These are phyloP conservation scores for Trididemnum miniatum DNA, from an alignment of 23 tunicate species.

Conservation along the genomic window DNA sequence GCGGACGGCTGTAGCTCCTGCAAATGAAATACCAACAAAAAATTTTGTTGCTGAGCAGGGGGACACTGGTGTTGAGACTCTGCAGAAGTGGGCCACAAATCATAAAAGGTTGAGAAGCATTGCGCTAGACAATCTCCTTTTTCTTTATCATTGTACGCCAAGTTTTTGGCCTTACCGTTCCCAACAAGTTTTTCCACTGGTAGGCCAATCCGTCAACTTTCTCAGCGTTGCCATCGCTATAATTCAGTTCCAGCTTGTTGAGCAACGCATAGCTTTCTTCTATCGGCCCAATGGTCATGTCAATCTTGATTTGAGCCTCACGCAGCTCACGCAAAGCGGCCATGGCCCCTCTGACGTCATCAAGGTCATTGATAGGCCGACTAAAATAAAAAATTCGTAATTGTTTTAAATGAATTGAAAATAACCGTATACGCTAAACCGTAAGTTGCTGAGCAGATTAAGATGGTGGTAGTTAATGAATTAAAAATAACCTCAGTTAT, in stretches of 20 bases:
- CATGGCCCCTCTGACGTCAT: constrained; percentile 97
- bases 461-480: no score
- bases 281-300: constrained; percentile 92
- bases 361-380: constrained; percentile 89
- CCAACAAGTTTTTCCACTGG: constrained; percentile 88
- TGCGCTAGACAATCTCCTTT: no score
- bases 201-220: constrained; percentile 92
- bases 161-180: constrained; percentile 43
- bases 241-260: constrained; percentile 80
- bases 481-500: no score
- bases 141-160: no score
- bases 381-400: constrained; percentile 25
- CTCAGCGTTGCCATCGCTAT: constrained; percentile 94
- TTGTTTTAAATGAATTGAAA: neutral
- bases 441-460: no score
- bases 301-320: constrained; percentile 77
- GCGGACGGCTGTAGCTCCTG: no score
- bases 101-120: no score
- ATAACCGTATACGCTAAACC: no score
- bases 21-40: no score
- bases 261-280: constrained; percentile 88
- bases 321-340: constrained; percentile 77
- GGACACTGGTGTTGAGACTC: no score
- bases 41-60: no score
- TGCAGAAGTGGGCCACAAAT: no score